Conservation (phyloP, 2,113 vertebrate genomes). For the Cyanoderma ruficeps region DNA sequence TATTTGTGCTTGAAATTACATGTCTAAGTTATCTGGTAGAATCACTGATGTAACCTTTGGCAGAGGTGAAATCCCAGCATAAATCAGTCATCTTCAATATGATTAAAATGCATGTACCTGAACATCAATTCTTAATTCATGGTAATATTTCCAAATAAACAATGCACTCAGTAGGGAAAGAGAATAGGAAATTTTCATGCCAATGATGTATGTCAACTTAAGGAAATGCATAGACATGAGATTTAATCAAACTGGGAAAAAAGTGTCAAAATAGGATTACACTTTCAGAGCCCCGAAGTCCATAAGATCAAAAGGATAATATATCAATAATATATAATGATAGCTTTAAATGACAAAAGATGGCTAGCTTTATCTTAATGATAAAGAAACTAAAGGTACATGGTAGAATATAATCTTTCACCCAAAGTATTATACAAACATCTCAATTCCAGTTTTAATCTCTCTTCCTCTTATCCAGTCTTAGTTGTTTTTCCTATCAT, state of each 20-base stretch:
- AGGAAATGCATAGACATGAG: constrained; percentile 26
- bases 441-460: neutral
- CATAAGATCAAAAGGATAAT: neutral
- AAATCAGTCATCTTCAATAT: neutral
- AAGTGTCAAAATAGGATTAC: neutral
- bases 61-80: neutral
- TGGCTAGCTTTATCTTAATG: neutral
- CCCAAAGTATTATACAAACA: neutral
- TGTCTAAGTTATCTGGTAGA: neutral
- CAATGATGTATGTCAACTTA: constrained; percentile 37
- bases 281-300: neutral
- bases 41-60: neutral
- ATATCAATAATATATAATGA: neutral
- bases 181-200: neutral
- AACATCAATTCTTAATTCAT: neutral
- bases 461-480: neutral
- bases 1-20: neutral
- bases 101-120: neutral
- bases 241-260: constrained; percentile 57
- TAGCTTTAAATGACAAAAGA: neutral
- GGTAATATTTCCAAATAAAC: constrained; percentile 26
- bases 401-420: neutral
- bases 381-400: neutral
- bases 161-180: neutral
- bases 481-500: neutral